Evolutionary conservation across 1,140 invertebrate species (phyloP).

Genomic region (Heliconius nattereri): DNA sequence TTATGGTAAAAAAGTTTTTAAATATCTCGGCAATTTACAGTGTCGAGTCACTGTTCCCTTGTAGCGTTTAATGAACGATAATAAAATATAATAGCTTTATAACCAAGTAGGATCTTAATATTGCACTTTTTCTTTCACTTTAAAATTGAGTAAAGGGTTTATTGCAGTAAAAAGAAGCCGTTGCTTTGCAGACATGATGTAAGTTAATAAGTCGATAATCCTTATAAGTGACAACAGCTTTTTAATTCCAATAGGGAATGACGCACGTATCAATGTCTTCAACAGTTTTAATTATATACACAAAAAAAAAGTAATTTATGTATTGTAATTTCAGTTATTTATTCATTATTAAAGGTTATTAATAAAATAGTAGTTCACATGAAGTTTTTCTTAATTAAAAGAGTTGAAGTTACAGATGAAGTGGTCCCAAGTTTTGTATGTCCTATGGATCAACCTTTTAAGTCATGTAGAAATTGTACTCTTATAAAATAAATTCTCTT

Average conservation of each 20-base stretch:
- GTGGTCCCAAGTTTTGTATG: neutral
- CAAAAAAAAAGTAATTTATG: neutral
- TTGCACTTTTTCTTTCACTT: conserved; percentile 12
- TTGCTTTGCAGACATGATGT: conserved; percentile 20
- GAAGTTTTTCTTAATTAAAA: conserved; percentile 1
- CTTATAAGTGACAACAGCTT: conserved; percentile 31
- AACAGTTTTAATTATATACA: conserved; percentile 17
- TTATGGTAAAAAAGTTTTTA: neutral
- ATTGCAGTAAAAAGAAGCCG: conserved; percentile 14
- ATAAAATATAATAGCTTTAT: conserved; percentile 22
- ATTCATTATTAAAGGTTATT: neutral
- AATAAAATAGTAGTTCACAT: neutral
- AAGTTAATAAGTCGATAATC: conserved; percentile 32
- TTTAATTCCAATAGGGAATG: conserved; percentile 19
- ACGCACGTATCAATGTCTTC: conserved; percentile 16
- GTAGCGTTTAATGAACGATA: conserved; percentile 8
- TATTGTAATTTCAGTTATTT: neutral
- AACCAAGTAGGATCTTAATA: conserved; percentile 12
- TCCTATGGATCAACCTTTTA: neutral
- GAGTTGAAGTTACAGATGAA: neutral
- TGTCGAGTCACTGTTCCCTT: neutral
- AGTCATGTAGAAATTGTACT: neutral
- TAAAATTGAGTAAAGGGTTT: conserved; percentile 14
- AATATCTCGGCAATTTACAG: neutral
- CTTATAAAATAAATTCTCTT: neutral